Percentiles rank a stretch among this genome's conserved stretches.
Evolutionary conservation across 2,113 vertebrate genomes (phyloP).

Genomic region (Entelurus aequoreus): DNA sequence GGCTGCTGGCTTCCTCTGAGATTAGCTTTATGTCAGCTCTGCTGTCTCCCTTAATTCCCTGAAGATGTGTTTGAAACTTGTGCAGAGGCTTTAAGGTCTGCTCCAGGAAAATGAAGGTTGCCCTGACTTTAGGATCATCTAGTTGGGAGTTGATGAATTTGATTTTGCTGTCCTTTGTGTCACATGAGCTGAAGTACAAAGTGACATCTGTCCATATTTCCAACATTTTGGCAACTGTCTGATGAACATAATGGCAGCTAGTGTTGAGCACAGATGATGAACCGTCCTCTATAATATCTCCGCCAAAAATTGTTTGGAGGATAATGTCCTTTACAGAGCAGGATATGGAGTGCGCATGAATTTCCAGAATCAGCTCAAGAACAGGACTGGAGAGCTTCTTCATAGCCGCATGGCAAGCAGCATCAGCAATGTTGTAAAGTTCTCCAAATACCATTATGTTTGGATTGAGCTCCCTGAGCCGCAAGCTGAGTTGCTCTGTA

Average conservation of each 20-base stretch:
- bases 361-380: conserved; percentile 52
- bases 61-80: conserved; percentile 49
- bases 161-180: conserved; percentile 33
- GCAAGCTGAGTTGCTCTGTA: conserved; percentile 42
- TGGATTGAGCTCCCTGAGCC: conserved; percentile 61
- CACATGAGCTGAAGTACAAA: conserved; percentile 52
- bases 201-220: conserved; percentile 62
- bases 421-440: conserved; percentile 54
- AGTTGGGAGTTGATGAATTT: conserved; percentile 57
- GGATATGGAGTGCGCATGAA: conserved; percentile 50
- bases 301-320: conserved; percentile 60
- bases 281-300: conserved; percentile 18
- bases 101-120: conserved; percentile 63
- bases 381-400: conserved; percentile 43
- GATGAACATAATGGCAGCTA: conserved; percentile 51
- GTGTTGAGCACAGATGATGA: conserved; percentile 23
- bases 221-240: conserved; percentile 49
- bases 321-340: conserved; percentile 38
- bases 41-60: conserved; percentile 30
- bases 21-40: conserved; percentile 48
- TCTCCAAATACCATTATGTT: conserved; percentile 47
- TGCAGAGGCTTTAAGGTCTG: conserved; percentile 61
- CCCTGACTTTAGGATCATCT: conserved; percentile 59
- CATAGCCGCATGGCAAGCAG: conserved; percentile 51
- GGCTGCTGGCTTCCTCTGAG: conserved; percentile 55